A percentile compares a stretch with the other conserved stretches of the same genome.
Evolutionary conservation across 2,113 vertebrate species (phyloP).

Genomic region (Cyprinus carpio): DNA sequence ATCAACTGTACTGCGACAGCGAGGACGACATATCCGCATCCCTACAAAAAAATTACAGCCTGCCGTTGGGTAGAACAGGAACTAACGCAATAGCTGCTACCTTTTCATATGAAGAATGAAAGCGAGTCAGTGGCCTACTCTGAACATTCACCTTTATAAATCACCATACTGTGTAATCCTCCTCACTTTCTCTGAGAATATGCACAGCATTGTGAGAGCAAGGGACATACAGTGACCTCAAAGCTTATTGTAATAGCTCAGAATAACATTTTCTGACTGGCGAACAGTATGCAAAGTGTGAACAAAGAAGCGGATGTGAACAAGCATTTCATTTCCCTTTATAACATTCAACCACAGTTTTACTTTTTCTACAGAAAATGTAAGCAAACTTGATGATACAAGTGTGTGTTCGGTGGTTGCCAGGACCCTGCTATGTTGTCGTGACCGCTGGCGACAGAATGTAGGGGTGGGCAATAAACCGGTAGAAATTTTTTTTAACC

Average conservation of each 20-base stretch:
- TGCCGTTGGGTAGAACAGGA: conserved; percentile 3
- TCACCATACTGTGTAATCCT: not conserved
- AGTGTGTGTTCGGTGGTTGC: not conserved
- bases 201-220: not conserved
- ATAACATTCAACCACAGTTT: not conserved
- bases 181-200: not conserved
- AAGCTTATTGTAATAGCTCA: not conserved
- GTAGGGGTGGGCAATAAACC: no score
- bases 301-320: not conserved
- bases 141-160: conserved; percentile 24
- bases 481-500: no score
- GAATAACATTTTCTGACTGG: not conserved
- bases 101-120: conserved; percentile 27
- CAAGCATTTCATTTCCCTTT: not conserved
- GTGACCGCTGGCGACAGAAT: no score
- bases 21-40: not conserved
- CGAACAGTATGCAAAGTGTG: no score
- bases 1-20: conserved; percentile 64
- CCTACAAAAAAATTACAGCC: conserved; percentile 36
- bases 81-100: not conserved
- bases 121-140: not conserved
- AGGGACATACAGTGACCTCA: not conserved
- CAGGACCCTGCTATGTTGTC: not conserved
- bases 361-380: not conserved
- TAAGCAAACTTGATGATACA: not conserved